These are phyloP conservation scores for Pogona vitticeps DNA, from an alignment of 2,113 vertebrate genomes.

Conservation along the genomic window DNA sequence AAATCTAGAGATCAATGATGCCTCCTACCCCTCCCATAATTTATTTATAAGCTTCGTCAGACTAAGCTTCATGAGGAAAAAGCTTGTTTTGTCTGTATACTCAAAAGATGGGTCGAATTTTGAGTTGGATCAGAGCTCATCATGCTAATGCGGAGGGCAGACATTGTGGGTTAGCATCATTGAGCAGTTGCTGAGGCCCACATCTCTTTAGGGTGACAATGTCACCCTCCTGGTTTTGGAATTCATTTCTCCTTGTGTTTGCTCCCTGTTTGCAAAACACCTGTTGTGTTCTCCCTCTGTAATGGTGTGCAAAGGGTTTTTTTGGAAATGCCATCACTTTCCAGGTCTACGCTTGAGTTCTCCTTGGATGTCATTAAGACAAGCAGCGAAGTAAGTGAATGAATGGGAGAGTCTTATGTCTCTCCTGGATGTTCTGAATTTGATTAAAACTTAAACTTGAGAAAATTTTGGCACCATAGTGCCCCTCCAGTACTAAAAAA, in stretches of 20 bases:
- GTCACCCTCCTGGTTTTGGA: no score
- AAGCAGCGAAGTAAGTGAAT: background rate
- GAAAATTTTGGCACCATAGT: background rate
- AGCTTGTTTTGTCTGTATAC: background rate
- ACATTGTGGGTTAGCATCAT: background rate
- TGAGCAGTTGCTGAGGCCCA: background rate
- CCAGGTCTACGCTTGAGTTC: background rate
- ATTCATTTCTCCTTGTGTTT: background rate
- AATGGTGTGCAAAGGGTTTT: background rate
- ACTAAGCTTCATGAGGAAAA: background rate
- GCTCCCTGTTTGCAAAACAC: background rate
- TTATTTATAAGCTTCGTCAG: background rate
- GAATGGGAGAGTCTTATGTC: background rate
- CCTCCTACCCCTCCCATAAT: background rate
- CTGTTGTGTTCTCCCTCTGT: no score
- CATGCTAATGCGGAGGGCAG: no score
- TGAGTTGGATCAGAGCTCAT: background rate
- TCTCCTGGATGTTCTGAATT: background rate
- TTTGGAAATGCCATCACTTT: background rate
- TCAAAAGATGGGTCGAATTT: background rate
- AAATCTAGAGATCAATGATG: background rate
- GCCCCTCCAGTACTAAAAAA: background rate
- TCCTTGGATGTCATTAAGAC: background rate
- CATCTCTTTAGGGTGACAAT: no score
- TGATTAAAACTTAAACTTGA: background rate